These are phyloP conservation scores for Drosophila tropicalis DNA, from an alignment of 1,140 invertebrate species.

Conservation along the genomic window DNA sequence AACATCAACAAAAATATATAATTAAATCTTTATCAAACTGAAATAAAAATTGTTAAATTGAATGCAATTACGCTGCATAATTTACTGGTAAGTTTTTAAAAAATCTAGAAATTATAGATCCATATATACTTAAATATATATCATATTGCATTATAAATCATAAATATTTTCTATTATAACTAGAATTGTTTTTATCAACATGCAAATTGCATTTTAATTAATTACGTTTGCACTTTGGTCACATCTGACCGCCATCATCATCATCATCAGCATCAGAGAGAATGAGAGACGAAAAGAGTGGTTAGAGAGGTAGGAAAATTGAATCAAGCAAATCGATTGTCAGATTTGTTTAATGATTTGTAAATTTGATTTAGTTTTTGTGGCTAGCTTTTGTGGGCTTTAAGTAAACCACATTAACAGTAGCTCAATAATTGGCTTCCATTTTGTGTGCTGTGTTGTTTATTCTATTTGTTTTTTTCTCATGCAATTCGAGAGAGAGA, in stretches of 20 bases:
- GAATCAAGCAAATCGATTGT: background rate
- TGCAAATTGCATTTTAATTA: slow-evolving; percentile 71
- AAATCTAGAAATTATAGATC: slow-evolving; percentile 25
- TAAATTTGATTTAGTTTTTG: slow-evolving; percentile 55
- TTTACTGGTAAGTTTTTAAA: slow-evolving; percentile 44
- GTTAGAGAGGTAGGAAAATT: background rate
- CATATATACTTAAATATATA: slow-evolving; percentile 18
- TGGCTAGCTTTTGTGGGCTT: slow-evolving; percentile 30
- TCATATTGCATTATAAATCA: slow-evolving; percentile 2
- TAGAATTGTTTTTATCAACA: background rate
- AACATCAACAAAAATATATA: slow-evolving; percentile 39
- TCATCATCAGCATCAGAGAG: too few relatives aligned
- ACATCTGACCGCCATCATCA: background rate
- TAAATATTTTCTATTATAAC: background rate
- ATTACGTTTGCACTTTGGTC: slow-evolving; percentile 64
- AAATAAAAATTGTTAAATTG: slow-evolving; percentile 15
- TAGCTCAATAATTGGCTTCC: slow-evolving; percentile 8
- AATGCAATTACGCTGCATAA: slow-evolving; percentile 18
- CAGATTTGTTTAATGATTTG: slow-evolving; percentile 64
- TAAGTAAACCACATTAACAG: slow-evolving; percentile 18
- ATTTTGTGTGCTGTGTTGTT: background rate
- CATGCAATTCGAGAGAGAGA: background rate
- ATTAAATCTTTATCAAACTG: slow-evolving; percentile 2
- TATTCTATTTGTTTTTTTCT: background rate
- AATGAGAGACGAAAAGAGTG: background rate